Evolutionary conservation across 2,797 vertebrate species (phyloP).

Genomic region (Pseudochromis fuscus): DNA sequence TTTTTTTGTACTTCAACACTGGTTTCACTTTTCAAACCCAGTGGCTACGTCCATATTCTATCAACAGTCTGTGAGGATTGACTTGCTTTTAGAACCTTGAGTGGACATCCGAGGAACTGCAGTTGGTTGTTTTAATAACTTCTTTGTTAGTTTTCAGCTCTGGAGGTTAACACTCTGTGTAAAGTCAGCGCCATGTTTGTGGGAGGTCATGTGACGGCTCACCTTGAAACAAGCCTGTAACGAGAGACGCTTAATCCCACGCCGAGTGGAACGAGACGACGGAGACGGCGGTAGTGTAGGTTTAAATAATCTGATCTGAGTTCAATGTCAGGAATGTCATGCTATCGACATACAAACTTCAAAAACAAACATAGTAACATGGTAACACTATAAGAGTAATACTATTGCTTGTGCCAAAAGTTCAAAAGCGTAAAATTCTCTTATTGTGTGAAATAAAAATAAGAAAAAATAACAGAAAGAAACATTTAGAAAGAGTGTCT

Average conservation of each 20-base stretch:
- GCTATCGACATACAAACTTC: conserved; percentile 55
- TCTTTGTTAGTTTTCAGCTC: no score
- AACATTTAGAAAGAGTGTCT: conserved; percentile 56
- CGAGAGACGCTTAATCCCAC: conserved; percentile 24
- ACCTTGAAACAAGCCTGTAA: conserved; percentile 17
- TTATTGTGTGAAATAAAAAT: conserved; percentile 36
- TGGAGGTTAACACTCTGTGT: no score
- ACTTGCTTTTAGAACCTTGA: no score
- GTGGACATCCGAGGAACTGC: no score
- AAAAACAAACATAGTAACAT: conserved; percentile 54
- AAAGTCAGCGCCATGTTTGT: neutral
- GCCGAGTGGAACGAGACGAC: conserved; percentile 28
- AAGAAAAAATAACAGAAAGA: conserved; percentile 13
- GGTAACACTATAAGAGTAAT: conserved; percentile 71
- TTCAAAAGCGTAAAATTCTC: conserved; percentile 68
- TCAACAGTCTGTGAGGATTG: no score
- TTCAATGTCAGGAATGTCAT: conserved; percentile 54
- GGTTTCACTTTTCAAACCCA: no score
- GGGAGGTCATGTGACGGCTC: conserved; percentile 22
- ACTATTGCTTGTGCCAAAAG: conserved; percentile 75
- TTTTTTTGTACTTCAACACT: no score
- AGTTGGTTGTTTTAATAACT: no score
- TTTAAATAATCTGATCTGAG: conserved; percentile 45
- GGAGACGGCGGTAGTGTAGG: conserved; percentile 35
- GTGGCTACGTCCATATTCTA: no score